A percentile compares a stretch with the other conserved stretches of the same genome.
Evolutionary conservation across 2,113 vertebrate genomes (phyloP).

Genomic region (Diglossa brunneiventris): DNA sequence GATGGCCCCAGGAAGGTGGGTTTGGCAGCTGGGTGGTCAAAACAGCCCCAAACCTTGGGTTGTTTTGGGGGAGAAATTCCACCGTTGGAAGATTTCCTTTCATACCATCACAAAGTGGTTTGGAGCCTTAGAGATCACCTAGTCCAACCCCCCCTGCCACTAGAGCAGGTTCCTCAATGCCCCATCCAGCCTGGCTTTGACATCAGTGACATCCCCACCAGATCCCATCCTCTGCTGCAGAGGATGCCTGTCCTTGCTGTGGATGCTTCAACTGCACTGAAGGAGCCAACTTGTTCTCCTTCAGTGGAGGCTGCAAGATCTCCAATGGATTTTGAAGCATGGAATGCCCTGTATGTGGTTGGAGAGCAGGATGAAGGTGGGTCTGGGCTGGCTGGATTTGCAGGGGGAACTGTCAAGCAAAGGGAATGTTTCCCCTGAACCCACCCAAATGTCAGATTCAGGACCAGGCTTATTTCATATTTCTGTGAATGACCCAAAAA

Average conservation of each 20-base stretch:
- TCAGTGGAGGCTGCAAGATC: not conserved
- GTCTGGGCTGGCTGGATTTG: not conserved
- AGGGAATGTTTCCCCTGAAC: not conserved
- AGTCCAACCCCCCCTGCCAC: not conserved
- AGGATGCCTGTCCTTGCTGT: not conserved
- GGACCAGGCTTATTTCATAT: not conserved
- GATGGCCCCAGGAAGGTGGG: accelerated
- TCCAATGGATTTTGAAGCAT: not conserved
- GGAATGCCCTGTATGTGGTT: not conserved
- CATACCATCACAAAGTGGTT: not conserved
- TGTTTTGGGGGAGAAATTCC: not conserved
- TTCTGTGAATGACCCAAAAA: not conserved
- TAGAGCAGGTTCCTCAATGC: not conserved
- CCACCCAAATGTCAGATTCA: not conserved
- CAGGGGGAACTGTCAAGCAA: not conserved
- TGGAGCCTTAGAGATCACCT: not conserved
- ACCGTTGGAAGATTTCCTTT: not conserved
- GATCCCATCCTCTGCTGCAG: not conserved
- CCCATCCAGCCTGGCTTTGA: not conserved
- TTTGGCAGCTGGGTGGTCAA: not conserved
- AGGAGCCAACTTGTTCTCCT: not conserved
- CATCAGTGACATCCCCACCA: not conserved
- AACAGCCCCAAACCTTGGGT: not conserved
- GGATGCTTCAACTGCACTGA: not conserved
- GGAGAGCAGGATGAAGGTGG: not conserved